Evolutionary conservation across 1,140 invertebrate species (phyloP).

Genomic region (Bombus sylvicola): DNA sequence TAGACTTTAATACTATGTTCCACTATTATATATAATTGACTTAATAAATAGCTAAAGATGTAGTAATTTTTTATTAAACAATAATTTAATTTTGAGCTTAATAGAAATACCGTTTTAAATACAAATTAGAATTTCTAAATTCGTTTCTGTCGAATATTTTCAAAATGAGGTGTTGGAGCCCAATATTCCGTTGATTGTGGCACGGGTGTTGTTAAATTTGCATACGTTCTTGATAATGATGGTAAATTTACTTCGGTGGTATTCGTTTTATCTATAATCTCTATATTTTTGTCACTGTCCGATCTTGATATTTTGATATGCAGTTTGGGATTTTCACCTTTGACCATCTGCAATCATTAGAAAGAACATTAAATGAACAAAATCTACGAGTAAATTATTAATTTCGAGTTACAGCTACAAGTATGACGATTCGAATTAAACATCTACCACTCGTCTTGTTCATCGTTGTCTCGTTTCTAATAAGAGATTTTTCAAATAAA

Average conservation of each 20-base stretch:
- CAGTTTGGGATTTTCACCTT: slow-evolving; percentile 54
- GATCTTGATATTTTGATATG: slow-evolving; percentile 65
- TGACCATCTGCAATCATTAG: slow-evolving; percentile 44
- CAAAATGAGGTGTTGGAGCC: neutral
- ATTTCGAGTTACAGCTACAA: no score
- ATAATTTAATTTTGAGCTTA: neutral
- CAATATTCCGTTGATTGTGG: neutral
- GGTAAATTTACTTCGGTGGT: neutral
- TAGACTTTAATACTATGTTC: no score
- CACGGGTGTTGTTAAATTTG: neutral
- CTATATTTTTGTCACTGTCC: slow-evolving; percentile 39
- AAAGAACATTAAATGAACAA: neutral
- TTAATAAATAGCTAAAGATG: neutral
- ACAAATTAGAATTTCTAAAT: no score
- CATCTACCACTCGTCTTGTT: no score
- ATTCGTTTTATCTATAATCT: slow-evolving; percentile 17
- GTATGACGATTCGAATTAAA: no score
- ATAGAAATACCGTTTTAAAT: no score
- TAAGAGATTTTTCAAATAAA: no score
- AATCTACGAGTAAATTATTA: neutral
- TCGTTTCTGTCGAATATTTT: neutral
- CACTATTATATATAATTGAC: no score
- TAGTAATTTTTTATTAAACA: neutral
- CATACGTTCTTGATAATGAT: neutral
- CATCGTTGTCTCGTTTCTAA: no score